These are phyloP conservation scores for Holocentrus rufus DNA, from an alignment of 2,797 vertebrate species.

Conservation along the genomic window DNA sequence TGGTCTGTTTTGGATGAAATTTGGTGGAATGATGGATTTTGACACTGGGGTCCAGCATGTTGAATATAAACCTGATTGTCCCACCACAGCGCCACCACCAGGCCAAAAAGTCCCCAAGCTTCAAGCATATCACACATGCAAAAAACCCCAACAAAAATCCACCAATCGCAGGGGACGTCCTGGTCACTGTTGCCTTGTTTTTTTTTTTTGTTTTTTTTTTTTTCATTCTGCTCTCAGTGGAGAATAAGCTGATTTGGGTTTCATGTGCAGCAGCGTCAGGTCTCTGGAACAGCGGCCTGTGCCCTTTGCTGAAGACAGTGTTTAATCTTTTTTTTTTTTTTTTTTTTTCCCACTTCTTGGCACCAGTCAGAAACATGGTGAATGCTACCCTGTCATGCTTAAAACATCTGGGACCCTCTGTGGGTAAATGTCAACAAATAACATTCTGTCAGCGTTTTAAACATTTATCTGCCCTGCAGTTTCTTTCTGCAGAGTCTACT, in stretches of 20 bases:
- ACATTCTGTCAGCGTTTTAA: slow-evolving; percentile 74
- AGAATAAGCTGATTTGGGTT: slow-evolving; percentile 17
- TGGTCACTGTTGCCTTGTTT: no score
- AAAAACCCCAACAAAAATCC: no score
- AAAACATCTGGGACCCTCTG: slow-evolving; percentile 72
- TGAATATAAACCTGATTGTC: no score
- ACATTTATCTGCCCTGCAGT: slow-evolving; percentile 67
- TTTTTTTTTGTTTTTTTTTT: not conserved
- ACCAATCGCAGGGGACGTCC: no score
- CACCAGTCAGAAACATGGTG: slow-evolving; percentile 45
- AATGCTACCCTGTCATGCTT: slow-evolving; percentile 63
- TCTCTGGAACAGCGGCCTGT: slow-evolving; percentile 45
- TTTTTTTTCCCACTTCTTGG: slow-evolving; percentile 6
- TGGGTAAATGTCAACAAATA: slow-evolving; percentile 78
- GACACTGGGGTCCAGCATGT: no score
- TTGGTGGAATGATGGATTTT: no score
- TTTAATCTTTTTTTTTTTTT: slow-evolving; percentile 39
- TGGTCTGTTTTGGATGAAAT: no score
- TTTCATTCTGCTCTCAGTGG: not conserved
- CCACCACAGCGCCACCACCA: no score
- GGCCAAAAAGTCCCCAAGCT: no score
- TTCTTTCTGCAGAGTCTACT: slow-evolving; percentile 38
- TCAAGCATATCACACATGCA: no score
- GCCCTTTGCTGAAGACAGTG: slow-evolving; percentile 53
- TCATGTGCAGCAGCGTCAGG: slow-evolving; percentile 22